Conservation (phyloP, 1,140 invertebrate genomes). For the Neodiprion fabricii region DNA sequence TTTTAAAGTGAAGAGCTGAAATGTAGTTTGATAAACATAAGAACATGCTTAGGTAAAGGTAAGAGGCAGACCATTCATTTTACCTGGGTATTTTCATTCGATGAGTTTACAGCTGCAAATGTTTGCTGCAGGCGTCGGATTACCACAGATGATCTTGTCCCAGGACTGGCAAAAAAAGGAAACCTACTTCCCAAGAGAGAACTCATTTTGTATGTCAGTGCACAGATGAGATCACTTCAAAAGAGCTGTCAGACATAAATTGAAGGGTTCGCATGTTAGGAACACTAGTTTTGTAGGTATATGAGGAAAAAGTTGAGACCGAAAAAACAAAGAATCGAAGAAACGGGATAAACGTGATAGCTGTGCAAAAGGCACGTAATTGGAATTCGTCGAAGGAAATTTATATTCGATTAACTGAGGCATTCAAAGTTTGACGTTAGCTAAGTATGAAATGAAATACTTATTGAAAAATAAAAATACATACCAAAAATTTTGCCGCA, state of each 20-base stretch:
- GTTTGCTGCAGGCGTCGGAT: constrained; percentile 41
- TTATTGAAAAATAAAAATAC: constrained; percentile 15
- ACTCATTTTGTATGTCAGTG: constrained; percentile 32
- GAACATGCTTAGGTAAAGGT: too few species aligned
- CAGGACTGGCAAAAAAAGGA: constrained; percentile 28
- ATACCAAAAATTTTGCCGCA: not conserved
- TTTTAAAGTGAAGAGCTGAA: constrained; percentile 5
- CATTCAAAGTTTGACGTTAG: not conserved
- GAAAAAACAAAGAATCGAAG: not conserved
- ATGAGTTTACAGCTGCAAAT: constrained; percentile 44
- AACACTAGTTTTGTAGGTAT: not conserved
- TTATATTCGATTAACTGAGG: constrained; percentile 13
- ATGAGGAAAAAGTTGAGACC: not conserved
- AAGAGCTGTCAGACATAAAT: not conserved
- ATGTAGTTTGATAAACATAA: not conserved
- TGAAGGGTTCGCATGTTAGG: not conserved
- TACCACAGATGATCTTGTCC: constrained; percentile 25
- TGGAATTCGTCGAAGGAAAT: not conserved
- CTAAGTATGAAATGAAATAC: not conserved
- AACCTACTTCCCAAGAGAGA: constrained; percentile 40
- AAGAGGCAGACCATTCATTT: not conserved
- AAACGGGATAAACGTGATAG: not conserved
- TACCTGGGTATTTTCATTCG: constrained; percentile 40
- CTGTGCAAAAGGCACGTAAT: not conserved
- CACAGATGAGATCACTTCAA: not conserved